phyloP scores from a whole-genome alignment of 2,797 vertebrate genomes.

The Hippocampus kuda region DNA sequence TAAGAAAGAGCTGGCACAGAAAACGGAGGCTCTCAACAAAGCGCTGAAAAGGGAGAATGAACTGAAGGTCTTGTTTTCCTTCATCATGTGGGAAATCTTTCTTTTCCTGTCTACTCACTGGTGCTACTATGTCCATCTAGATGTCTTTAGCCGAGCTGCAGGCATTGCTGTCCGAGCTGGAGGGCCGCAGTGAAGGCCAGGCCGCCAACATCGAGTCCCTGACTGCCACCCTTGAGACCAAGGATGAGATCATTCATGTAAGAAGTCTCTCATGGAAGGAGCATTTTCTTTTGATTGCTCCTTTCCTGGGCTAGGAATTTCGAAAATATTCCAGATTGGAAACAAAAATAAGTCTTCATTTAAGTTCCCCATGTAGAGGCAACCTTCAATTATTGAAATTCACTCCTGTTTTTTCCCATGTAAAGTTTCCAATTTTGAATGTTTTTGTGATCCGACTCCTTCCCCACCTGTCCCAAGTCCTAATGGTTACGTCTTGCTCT shows the following conservation, averaged over 20 bases:
- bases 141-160: conserved; percentile 63
- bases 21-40: conserved; percentile 66
- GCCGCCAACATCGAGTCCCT: conserved; percentile 62
- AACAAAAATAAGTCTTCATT: too few relatives aligned
- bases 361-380: too few relatives aligned
- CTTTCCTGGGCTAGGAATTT: too few relatives aligned
- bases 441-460: too few relatives aligned
- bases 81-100: neutral
- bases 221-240: conserved; percentile 61
- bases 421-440: neutral
- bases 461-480: neutral
- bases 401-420: neutral
- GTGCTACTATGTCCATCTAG: conserved; percentile 32
- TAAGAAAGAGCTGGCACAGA: conserved; percentile 68
- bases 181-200: conserved; percentile 58
- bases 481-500: conserved; percentile 12
- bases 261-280: conserved; percentile 18
- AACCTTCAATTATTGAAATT: too few relatives aligned
- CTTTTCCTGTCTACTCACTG: neutral
- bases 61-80: conserved; percentile 55
- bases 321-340: too few relatives aligned
- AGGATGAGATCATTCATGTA: conserved; percentile 71
- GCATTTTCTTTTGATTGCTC: conserved; percentile 14
- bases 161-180: conserved; percentile 56
- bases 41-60: conserved; percentile 70